A percentile compares a stretch with the other conserved stretches of the same genome.
Evolutionary conservation across 2,888 invertebrate genomes (phyloP).

Genomic region (Nasonia oneida): DNA sequence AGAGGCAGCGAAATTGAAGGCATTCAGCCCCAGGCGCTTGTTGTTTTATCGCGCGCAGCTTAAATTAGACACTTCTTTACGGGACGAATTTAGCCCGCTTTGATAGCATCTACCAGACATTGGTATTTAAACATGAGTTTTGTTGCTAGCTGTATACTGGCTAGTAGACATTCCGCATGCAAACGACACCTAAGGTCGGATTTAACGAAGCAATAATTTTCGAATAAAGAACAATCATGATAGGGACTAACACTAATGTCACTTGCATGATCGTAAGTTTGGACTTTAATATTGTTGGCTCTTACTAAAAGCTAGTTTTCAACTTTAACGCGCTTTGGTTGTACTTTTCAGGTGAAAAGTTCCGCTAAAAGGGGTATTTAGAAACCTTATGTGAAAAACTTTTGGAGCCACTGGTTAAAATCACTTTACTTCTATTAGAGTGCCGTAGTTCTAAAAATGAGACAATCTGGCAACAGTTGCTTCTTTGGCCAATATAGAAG

Average conservation of each 20-base stretch:
- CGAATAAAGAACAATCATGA: not conserved
- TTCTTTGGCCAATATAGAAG: too few species aligned
- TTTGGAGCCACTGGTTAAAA: not conserved
- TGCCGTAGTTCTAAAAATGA: too few species aligned
- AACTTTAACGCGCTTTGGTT: not conserved
- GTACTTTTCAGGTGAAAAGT: not conserved
- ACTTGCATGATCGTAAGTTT: not conserved
- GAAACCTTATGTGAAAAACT: not conserved
- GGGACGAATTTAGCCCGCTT: slow-evolving; percentile 24
- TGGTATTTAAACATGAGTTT: slow-evolving; percentile 5
- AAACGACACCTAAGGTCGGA: not conserved
- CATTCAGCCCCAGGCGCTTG: slow-evolving; percentile 41
- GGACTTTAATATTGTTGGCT: not conserved
- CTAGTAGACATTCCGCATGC: not conserved
- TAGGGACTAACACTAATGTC: not conserved
- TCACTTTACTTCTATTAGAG: not conserved
- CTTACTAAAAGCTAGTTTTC: not conserved
- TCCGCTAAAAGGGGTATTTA: not conserved
- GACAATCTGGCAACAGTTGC: too few species aligned
- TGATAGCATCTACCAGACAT: slow-evolving; percentile 40
- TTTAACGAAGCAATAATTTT: not conserved
- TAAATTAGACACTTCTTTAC: slow-evolving; percentile 55
- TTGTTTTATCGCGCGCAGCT: slow-evolving; percentile 43
- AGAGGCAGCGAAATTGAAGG: slow-evolving; percentile 37
- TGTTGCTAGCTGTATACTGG: not conserved